These are phyloP conservation scores for Megaceryle torquata DNA, from an alignment of 2,113 vertebrate species.

Conservation along the genomic window DNA sequence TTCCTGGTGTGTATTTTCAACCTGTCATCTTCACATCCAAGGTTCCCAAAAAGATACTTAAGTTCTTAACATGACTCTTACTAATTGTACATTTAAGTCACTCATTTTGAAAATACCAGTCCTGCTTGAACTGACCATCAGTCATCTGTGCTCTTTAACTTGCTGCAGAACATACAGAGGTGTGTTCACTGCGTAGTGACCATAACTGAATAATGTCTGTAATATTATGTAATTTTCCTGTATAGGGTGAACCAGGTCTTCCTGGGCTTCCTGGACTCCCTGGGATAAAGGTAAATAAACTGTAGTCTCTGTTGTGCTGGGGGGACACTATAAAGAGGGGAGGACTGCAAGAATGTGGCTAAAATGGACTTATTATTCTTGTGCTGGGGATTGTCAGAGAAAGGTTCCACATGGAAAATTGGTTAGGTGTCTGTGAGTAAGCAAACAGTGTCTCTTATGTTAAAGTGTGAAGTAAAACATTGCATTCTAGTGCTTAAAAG, in stretches of 20 bases:
- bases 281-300: conserved; percentile 97
- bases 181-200: conserved; percentile 6
- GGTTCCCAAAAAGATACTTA: neutral
- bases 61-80: neutral
- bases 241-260: conserved; percentile 99
- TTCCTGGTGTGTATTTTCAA: neutral
- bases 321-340: neutral
- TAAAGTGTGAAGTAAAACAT: neutral
- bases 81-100: conserved; percentile 11
- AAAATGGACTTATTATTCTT: neutral
- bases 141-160: neutral
- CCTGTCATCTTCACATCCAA: neutral
- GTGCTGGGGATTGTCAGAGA: neutral
- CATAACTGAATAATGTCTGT: conserved; percentile 72
- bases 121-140: neutral
- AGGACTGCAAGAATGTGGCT: neutral
- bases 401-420: neutral
- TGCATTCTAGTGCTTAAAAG: neutral
- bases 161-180: conserved; percentile 22
- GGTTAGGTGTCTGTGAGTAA: neutral
- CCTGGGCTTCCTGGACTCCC: conserved; percentile 99
- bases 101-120: conserved; percentile 32
- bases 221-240: conserved; percentile 92
- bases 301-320: neutral
- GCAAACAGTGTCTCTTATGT: neutral